Conservation (phyloP, 2,888 invertebrate species). For the Pelosia muscerda region DNA sequence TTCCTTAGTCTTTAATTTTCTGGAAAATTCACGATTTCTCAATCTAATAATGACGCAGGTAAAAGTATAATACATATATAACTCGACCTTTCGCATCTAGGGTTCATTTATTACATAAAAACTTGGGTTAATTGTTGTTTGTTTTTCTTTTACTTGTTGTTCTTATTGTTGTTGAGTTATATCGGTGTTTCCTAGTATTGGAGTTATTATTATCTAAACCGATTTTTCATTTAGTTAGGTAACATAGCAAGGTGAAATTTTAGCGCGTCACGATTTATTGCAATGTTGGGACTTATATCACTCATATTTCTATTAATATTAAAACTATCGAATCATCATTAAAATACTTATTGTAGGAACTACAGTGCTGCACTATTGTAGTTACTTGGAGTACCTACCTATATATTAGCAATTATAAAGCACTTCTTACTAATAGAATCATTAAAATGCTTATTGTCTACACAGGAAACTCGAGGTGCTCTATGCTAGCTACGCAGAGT, state of each 20-base stretch:
- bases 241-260: neutral
- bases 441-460: too few species aligned
- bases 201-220: neutral
- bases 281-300: too few species aligned
- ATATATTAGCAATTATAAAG: too few species aligned
- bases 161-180: neutral
- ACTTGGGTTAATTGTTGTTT: neutral
- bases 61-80: neutral
- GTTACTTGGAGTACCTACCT: too few species aligned
- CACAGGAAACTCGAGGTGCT: too few species aligned
- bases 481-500: too few species aligned
- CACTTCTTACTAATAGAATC: too few species aligned
- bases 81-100: neutral
- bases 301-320: too few species aligned
- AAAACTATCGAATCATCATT: too few species aligned
- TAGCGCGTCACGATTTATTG: neutral
- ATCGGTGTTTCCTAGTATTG: neutral
- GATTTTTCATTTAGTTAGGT: neutral
- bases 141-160: neutral
- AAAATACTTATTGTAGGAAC: too few species aligned
- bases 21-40: neutral
- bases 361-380: too few species aligned
- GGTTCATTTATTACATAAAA: conserved; percentile 2
- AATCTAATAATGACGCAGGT: neutral
- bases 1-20: neutral